phyloP scores from a whole-genome alignment of 1,140 invertebrate genomes.

The Sweltsa coloradensis region DNA sequence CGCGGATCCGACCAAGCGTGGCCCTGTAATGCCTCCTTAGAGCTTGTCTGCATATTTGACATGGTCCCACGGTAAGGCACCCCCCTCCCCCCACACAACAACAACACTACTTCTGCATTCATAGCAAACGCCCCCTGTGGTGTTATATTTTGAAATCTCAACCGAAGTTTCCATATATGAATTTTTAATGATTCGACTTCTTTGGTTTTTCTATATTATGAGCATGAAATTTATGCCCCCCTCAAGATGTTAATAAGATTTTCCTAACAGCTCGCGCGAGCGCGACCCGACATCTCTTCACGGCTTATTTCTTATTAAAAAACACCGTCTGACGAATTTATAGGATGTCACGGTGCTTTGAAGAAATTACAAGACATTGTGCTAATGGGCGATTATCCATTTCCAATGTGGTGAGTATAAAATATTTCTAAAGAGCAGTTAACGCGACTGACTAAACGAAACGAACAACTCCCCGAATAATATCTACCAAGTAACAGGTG shows the following conservation, averaged over 20 bases:
- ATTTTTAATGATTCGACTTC: conserved; percentile 8
- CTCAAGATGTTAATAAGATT: conserved; percentile 6
- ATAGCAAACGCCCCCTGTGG: conserved; percentile 9
- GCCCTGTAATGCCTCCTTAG: not conserved
- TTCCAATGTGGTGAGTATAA: too few species aligned
- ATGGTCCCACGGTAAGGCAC: conserved; percentile 2
- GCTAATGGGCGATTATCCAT: too few species aligned
- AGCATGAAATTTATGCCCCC: conserved; percentile 7
- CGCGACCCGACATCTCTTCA: too few species aligned
- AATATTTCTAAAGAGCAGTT: too few species aligned
- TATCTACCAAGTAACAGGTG: too few species aligned
- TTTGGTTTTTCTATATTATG: conserved; percentile 11
- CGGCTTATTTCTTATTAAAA: not conserved
- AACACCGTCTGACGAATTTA: conserved; percentile 4
- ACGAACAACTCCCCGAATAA: too few species aligned
- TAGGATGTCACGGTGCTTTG: conserved; percentile 3
- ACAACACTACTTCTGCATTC: conserved; percentile 3
- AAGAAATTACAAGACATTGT: too few species aligned
- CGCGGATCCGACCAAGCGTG: conserved; percentile 1
- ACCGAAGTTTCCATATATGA: conserved; percentile 7
- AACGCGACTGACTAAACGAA: too few species aligned
- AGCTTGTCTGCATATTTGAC: conserved; percentile 8
- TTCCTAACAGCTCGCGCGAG: not conserved
- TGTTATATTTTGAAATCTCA: not conserved
- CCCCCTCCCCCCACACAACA: not conserved